Evolutionary conservation across 2,797 vertebrate genomes (phyloP), one percentile per base, ranked within the genome.

Genomic region (Pygocentrus nattereri): DNA sequence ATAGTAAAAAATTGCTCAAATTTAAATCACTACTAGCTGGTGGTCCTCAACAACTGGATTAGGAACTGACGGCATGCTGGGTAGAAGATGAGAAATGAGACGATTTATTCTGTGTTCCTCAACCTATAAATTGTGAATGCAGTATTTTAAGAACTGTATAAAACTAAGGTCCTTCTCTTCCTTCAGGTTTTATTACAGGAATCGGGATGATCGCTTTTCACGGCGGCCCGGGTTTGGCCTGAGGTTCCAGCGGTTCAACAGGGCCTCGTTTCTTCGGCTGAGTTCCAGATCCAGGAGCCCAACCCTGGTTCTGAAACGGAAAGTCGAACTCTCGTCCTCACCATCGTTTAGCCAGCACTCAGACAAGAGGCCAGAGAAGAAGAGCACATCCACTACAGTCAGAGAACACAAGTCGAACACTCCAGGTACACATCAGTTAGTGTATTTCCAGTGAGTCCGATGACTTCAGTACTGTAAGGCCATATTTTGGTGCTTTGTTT

Each of bases 161-260:
- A 30, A 1, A 62, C 52, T 21, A 44, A 30, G 47, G 65, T 1
- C 56, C 13, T 21, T 65, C 21, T 80, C 52, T 12, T 67, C 3
- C 18, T 89, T 56, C 69, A 91, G 87, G n/a, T 91, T 88, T 83
- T n/a, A 56, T 10, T 72, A 76, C 79, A 90, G 86, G 76, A 10
- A 64, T 18, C 90, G 87, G 79, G 89, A 91, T 7, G 88, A 92
- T 4, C 77, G 74, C 31, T 58, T 86, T 3, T 87, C 87, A 56
- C 56, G 88, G 61, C 90, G 89, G 81, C 81, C 85, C 0, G 61
- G 78, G 68, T 88, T 88, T 23, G 16, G 59, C 62, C 52, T 44
- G 21, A 84, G 85, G 38, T 68, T 79, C 78, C 90, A 89, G 10
- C 85, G 64, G 77, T 75, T 89, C 41, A 64, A 81, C 10, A 69